Percentiles rank a stretch among this genome's conserved stretches.
Conservation (phyloP, 2,113 vertebrate genomes). For the Poeciliopsis turrubarensis region DNA sequence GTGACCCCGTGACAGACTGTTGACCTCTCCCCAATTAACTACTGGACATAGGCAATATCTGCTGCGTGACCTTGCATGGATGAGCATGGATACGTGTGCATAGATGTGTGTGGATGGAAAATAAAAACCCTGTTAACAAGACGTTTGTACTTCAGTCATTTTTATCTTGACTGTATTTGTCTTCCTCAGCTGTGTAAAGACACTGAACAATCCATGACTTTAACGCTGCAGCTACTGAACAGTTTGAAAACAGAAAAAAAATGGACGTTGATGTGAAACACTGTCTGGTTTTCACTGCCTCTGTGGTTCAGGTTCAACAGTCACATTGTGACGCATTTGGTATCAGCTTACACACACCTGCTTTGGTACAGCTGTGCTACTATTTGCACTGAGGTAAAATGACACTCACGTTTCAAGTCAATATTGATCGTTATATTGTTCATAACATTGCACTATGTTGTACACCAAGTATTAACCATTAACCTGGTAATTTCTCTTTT, state of each 20-base stretch:
- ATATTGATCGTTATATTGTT: conserved; percentile 2
- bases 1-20: too few species aligned
- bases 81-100: neutral
- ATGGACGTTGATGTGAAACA: neutral
- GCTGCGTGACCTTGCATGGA: neutral
- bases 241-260: neutral
- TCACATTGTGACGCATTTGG: neutral
- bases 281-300: neutral
- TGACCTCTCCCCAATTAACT: neutral
- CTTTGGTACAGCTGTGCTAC: neutral
- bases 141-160: neutral
- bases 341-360: conserved; percentile 21
- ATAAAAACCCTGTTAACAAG: neutral
- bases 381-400: conserved; percentile 5
- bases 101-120: neutral
- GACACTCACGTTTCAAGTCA: neutral
- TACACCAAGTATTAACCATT: neutral
- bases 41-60: neutral
- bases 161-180: conserved; percentile 1
- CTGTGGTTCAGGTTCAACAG: neutral
- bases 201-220: neutral
- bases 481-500: neutral
- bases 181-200: conserved; percentile 1
- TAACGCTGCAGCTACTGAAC: neutral
- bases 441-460: conserved; percentile 7